A percentile compares a stretch with the other conserved stretches of the same genome.
Conservation (phyloP, 2,888 invertebrate species). For the Actias luna region DNA sequence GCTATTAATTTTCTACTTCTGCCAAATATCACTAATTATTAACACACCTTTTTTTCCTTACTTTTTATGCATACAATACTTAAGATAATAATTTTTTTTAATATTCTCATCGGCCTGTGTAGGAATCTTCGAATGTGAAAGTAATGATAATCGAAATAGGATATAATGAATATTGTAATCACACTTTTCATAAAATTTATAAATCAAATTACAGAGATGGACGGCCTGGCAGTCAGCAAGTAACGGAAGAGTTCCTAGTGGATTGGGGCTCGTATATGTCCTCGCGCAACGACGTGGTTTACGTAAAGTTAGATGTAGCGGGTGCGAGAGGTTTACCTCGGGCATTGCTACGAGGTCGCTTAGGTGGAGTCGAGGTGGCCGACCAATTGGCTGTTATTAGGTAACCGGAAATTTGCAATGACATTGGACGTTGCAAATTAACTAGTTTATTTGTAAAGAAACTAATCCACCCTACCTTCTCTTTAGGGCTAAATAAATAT, state of each 20-base stretch:
- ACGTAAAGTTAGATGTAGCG: constrained; percentile 94
- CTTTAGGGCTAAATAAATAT: neutral
- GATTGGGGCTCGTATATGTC: constrained; percentile 97
- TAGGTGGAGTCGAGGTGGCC: constrained; percentile 95
- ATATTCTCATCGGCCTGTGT: too few relatives aligned
- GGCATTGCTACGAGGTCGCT: constrained; percentile 88
- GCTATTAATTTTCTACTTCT: constrained; percentile 24
- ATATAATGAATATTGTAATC: neutral
- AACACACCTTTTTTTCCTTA: neutral
- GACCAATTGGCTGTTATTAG: constrained; percentile 94
- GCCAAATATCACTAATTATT: constrained; percentile 24
- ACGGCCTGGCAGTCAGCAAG: constrained; percentile 94
- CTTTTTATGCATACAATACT: neutral
- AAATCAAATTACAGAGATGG: constrained; percentile 85
- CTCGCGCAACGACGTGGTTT: constrained; percentile 93
- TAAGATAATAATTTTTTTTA: too few relatives aligned
- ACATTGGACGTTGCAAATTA: neutral
- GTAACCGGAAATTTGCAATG: constrained; percentile 43
- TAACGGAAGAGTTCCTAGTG: constrained; percentile 92
- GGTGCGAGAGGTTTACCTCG: constrained; percentile 92
- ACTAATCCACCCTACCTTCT: neutral
- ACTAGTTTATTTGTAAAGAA: neutral
- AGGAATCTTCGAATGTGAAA: too few relatives aligned
- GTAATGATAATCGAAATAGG: neutral
- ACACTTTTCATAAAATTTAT: neutral